Evolutionary conservation across 2,113 vertebrate species (phyloP).

Genomic region (Uria aalge): DNA sequence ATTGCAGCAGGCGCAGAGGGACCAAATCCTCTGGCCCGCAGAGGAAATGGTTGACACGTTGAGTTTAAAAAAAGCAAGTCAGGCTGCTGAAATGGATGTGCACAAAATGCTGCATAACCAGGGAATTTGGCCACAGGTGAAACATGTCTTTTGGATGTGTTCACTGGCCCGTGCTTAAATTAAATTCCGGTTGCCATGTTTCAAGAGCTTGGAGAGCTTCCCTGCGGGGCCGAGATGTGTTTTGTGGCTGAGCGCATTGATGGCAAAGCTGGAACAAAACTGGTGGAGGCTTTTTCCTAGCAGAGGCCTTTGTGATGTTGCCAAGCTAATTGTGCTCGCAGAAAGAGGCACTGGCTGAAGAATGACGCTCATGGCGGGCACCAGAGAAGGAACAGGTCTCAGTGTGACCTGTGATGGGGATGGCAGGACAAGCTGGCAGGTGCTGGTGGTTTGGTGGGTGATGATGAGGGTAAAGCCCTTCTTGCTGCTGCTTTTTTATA

Average conservation of each 20-base stretch:
- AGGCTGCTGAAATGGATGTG: neutral
- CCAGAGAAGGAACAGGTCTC: neutral
- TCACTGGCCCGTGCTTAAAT: neutral
- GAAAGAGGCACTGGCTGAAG: rapidly evolving
- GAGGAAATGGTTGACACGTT: neutral
- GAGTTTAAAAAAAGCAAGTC: neutral
- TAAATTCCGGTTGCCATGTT: neutral
- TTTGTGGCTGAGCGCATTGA: neutral
- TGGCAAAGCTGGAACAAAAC: neutral
- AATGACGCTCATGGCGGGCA: rapidly evolving
- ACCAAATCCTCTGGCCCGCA: neutral
- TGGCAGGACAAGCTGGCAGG: neutral
- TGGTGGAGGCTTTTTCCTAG: neutral
- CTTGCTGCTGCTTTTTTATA: neutral
- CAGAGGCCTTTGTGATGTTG: neutral
- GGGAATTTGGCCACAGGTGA: rapidly evolving
- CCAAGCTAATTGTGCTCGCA: neutral
- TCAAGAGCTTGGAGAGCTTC: rapidly evolving
- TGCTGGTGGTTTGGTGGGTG: neutral
- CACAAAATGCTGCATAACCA: rapidly evolving
- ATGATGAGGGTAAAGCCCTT: neutral
- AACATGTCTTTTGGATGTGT: neutral
- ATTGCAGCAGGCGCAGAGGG: neutral
- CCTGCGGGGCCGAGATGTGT: neutral
- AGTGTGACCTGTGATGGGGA: rapidly evolving